Evolutionary conservation across 2,888 invertebrate genomes (phyloP).

Genomic region (Sepioteuthis lessoniana): DNA sequence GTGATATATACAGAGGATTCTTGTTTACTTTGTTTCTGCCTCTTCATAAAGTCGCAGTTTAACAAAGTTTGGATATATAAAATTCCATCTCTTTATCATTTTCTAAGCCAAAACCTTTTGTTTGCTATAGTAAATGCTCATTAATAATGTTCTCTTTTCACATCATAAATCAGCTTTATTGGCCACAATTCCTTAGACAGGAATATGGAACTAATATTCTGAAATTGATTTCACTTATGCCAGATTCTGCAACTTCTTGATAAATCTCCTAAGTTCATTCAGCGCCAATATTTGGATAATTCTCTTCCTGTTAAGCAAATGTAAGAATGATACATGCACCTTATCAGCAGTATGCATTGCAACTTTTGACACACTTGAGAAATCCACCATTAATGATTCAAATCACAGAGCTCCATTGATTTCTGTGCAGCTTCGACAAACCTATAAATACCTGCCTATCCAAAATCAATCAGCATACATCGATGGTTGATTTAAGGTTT

Average conservation of each 20-base stretch:
- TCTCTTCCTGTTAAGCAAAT: not conserved
- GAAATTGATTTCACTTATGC: not conserved
- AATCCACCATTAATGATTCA: not conserved
- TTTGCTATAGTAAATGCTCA: not conserved
- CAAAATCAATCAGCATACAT: not conserved
- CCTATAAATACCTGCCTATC: not conserved
- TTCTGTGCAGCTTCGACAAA: not conserved
- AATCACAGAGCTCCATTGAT: not conserved
- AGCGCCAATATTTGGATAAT: not conserved
- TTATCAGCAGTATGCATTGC: not conserved
- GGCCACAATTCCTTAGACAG: not conserved
- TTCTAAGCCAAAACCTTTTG: not conserved
- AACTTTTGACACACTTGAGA: not conserved
- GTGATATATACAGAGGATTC: too few species aligned
- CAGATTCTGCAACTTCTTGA: not conserved
- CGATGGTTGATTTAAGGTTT: not conserved
- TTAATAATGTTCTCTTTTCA: too few species aligned
- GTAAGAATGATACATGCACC: not conserved
- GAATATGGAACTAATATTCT: not conserved
- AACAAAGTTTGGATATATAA: not conserved
- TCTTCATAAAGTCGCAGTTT: too few species aligned
- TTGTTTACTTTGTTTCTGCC: too few species aligned
- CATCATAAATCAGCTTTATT: not conserved
- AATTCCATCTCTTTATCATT: not conserved
- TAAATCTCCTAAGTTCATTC: not conserved